Evolutionary conservation across 2,797 vertebrate genomes (phyloP).

Genomic region (Triplophysa yarkandensis): DNA sequence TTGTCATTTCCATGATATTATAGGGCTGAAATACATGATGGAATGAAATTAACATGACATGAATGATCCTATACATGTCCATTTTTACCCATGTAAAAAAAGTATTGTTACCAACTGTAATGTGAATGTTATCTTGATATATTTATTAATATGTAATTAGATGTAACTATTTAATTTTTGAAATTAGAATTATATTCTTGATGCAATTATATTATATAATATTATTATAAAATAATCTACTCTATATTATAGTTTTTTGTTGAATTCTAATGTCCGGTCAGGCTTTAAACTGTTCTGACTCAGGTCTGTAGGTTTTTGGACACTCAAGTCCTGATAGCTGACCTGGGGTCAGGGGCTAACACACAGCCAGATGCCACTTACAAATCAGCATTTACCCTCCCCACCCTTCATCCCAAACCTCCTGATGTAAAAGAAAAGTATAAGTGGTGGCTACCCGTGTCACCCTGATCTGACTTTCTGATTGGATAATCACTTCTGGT

Average conservation of each 20-base stretch:
- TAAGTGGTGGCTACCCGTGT: conserved; percentile 7
- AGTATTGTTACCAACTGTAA: too few relatives aligned
- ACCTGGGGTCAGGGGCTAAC: conserved; percentile 20
- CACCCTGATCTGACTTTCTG: conserved; percentile 6
- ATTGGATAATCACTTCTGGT: conserved; percentile 2
- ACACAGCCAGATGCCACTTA: conserved; percentile 2
- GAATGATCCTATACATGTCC: neutral
- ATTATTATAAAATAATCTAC: too few relatives aligned
- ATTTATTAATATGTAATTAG: too few relatives aligned
- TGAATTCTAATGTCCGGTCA: too few relatives aligned
- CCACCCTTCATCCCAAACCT: neutral
- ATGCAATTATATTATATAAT: too few relatives aligned
- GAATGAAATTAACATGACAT: neutral
- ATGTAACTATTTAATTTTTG: too few relatives aligned
- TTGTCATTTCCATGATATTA: neutral
- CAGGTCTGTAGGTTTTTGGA: neutral
- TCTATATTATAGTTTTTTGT: too few relatives aligned
- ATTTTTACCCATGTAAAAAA: too few relatives aligned
- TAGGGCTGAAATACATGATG: neutral
- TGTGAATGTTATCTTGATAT: too few relatives aligned
- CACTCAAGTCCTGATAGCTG: conserved; percentile 25
- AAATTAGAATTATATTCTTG: too few relatives aligned
- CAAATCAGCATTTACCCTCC: conserved; percentile 22
- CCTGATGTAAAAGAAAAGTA: conserved; percentile 22
- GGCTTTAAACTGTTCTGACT: neutral